Conservation (phyloP, 2,888 invertebrate species). For the Galeruca laticollis region DNA sequence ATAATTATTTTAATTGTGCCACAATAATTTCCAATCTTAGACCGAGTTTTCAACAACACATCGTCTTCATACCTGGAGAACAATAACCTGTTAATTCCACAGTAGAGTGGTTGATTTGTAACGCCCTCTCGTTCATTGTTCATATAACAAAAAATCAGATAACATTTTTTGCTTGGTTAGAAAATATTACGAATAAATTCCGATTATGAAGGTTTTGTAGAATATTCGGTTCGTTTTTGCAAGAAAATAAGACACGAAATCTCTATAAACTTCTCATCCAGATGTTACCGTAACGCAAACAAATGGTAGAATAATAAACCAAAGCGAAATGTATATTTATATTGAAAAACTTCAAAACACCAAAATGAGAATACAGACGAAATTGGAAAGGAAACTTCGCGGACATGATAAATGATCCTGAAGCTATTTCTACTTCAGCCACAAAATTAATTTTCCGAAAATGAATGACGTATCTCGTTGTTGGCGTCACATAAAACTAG, state of each 20-base stretch:
- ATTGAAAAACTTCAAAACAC: background rate
- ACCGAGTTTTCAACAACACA: no score
- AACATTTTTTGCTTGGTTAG: no score
- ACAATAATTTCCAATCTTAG: no score
- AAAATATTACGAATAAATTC: no score
- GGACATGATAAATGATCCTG: constrained; percentile 9
- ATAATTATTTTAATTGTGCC: no score
- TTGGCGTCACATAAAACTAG: background rate
- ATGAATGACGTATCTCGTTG: background rate
- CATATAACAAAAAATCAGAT: no score
- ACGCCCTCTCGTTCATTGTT: no score
- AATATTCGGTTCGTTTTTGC: background rate
- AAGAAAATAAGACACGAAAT: background rate
- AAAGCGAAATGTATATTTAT: background rate
- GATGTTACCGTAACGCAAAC: background rate
- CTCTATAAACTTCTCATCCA: background rate
- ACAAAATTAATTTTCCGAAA: constrained; percentile 3
- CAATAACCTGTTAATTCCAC: no score
- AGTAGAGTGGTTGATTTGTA: no score
- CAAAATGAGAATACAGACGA: background rate
- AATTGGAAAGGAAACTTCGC: background rate
- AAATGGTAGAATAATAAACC: background rate
- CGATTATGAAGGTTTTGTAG: no score
- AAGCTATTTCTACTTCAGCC: background rate
- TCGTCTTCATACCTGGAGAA: no score